phyloP scores from a whole-genome alignment of 1,140 invertebrate genomes.

The Subanguina moxae region DNA sequence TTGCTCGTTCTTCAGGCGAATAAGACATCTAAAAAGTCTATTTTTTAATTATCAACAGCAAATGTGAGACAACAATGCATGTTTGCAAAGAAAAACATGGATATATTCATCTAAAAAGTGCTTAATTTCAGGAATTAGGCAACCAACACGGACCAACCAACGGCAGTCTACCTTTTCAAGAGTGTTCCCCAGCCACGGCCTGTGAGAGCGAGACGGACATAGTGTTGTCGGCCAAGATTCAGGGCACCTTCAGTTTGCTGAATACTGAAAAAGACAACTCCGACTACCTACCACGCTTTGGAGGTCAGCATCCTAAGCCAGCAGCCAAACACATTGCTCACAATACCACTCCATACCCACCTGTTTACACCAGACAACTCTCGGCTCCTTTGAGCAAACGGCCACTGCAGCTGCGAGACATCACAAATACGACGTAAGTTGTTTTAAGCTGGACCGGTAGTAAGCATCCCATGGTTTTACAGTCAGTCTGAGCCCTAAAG shows the following conservation, averaged over 20 bases:
- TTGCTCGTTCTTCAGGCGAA: no score
- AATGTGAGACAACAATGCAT: no score
- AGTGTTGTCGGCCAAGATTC: not conserved
- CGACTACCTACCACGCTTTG: not conserved
- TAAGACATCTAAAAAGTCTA: no score
- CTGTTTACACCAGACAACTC: not conserved
- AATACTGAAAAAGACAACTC: not conserved
- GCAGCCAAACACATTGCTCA: not conserved
- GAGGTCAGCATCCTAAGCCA: not conserved
- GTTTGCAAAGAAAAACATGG: not conserved
- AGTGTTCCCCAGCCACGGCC: not conserved
- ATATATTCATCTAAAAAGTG: not conserved
- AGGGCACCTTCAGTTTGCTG: not conserved
- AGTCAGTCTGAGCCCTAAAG: no score
- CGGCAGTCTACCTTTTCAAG: not conserved
- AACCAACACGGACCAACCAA: conserved; percentile 6
- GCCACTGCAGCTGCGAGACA: not conserved
- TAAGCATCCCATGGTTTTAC: no score
- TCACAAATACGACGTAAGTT: not conserved
- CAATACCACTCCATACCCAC: not conserved
- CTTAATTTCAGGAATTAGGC: not conserved
- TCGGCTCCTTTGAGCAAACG: conserved; percentile 3
- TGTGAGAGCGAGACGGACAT: not conserved
- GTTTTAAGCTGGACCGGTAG: not conserved
- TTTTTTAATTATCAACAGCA: no score